These are phyloP conservation scores for Dendrolimus houi DNA, from an alignment of 2,888 invertebrate species.

Conservation along the genomic window DNA sequence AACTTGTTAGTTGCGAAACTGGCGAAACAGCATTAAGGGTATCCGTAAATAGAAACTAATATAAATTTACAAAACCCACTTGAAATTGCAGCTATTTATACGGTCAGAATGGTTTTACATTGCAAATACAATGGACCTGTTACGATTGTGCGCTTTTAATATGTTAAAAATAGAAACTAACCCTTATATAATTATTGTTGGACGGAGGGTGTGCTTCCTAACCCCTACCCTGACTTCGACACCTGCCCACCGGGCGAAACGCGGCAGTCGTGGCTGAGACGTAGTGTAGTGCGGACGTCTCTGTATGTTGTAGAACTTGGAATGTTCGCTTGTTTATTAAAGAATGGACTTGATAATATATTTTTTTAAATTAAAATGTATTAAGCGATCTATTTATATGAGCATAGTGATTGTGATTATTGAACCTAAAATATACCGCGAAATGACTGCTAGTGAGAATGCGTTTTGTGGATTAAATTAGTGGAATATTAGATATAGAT, in stretches of 20 bases:
- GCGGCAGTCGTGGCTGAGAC: constrained; percentile 3
- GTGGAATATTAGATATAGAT: neutral
- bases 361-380: too few relatives aligned
- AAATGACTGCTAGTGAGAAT: too few relatives aligned
- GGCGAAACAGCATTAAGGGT: constrained; percentile 35
- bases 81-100: constrained; percentile 37
- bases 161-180: constrained; percentile 62
- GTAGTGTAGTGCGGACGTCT: neutral
- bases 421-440: too few relatives aligned
- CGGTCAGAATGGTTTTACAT: constrained; percentile 26
- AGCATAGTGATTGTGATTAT: too few relatives aligned
- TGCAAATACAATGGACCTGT: constrained; percentile 5
- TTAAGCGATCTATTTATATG: too few relatives aligned
- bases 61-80: constrained; percentile 35
- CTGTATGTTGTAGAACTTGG: too few relatives aligned
- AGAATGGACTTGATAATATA: too few relatives aligned
- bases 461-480: too few relatives aligned
- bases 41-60: constrained; percentile 46
- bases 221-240: constrained; percentile 10
- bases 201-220: constrained; percentile 62
- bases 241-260: constrained; percentile 13
- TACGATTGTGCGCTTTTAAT: constrained; percentile 40
- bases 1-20: constrained; percentile 32
- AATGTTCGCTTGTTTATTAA: too few relatives aligned
- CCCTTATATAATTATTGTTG: constrained; percentile 68